Evolutionary conservation across 2,888 invertebrate species (phyloP), one percentile per base, ranked within the genome.

Genomic region (Clostera curtula): DNA sequence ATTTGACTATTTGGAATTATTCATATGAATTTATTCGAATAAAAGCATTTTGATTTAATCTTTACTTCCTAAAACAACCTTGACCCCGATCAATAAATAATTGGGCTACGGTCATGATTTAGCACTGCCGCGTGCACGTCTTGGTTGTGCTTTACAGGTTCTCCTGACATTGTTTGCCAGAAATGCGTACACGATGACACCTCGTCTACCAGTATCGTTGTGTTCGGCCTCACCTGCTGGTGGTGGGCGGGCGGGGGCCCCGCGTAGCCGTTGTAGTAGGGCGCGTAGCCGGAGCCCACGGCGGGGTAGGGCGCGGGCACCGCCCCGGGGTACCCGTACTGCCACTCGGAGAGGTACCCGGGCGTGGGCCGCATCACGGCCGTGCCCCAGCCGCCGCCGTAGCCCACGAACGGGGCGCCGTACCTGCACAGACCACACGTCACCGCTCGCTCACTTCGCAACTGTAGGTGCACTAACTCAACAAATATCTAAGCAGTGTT

Each of bases 341-440:
- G 83, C 73, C 82, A 79, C 49, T 82, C 80, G 15, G 76, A 65
- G 56, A 84, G 73, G 74, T 83, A 84, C 49, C 70, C 82, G 18
- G 82, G 79, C 65, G 82, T 74, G 30, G 79, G 82, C 49, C 82
- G 77, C 79, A 80, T 74, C 50, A 83, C 73, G 35, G 71, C 75
- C 44, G 73, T 67, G 56, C 62, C 60, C 68, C 77, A 75, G 34
- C 74, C 76, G 50, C 74, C 76, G 59, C 74, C 73, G 70, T 83
- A 84, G 9, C 83, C 82, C 55, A 82, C 83, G 70, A 83, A 80
- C 34, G 79, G 74, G 2, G 50, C 71, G 41, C 80, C 82, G 67
- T 82, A 83, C 1, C 80, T 74, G 58, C 2, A 11, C 8, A 8
- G 10, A n/a, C 17, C 21, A 23, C 24, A 15, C 21, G 6, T 8